Evolutionary conservation across 2,113 vertebrate species (phyloP).

Genomic region (Austrofundulus limnaeus): DNA sequence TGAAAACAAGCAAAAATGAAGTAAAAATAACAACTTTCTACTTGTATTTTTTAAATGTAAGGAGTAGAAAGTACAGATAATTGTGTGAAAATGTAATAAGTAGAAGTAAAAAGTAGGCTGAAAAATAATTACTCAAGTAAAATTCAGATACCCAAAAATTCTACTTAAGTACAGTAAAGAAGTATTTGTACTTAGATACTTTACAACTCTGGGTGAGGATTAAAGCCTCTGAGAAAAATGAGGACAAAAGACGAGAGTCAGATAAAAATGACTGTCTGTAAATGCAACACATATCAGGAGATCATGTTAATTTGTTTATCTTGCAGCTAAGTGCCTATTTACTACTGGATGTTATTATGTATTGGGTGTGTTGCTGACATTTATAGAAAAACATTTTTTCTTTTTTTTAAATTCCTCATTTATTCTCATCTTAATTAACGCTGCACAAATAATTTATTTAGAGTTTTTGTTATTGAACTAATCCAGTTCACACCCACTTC

Average conservation of each 20-base stretch:
- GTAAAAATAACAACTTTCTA: too few species aligned
- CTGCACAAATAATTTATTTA: background rate
- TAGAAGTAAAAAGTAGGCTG: too few species aligned
- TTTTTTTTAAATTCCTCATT: background rate
- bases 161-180: too few species aligned
- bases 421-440: background rate
- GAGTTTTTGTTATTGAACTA: background rate
- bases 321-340: slow-evolving; percentile 3
- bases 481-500: background rate
- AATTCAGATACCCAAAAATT: too few species aligned
- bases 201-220: too few species aligned
- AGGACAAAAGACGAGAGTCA: slow-evolving; percentile 3
- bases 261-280: too few species aligned
- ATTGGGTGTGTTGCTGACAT: background rate
- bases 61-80: too few species aligned
- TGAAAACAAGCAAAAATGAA: too few species aligned
- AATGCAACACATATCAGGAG: background rate
- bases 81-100: too few species aligned
- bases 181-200: too few species aligned
- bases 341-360: background rate
- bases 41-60: too few species aligned
- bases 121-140: too few species aligned
- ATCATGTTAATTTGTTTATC: background rate
- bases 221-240: slow-evolving; percentile 9
- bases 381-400: background rate